Conservation (phyloP, 1,140 invertebrate genomes). For the Agrilus planipennis region DNA sequence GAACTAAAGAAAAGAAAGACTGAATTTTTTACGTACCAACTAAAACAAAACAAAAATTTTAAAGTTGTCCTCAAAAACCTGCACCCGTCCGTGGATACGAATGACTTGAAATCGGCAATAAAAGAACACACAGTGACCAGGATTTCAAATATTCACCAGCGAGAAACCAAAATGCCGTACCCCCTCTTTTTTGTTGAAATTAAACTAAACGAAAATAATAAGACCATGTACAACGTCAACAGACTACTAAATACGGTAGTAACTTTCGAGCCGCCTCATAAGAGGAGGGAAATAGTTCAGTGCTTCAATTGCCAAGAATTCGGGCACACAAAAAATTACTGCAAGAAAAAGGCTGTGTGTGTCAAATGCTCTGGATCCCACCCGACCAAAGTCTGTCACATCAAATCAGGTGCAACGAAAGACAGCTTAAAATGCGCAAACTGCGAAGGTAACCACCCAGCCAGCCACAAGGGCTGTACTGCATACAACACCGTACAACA, state of each 20-base stretch:
- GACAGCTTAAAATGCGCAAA: constrained; percentile 27
- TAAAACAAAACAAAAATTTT: background rate
- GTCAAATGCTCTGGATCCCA: constrained; percentile 31
- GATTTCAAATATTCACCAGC: constrained; percentile 18
- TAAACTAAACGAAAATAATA: constrained; percentile 25
- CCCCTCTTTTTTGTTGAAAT: constrained; percentile 29
- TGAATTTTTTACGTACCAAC: background rate
- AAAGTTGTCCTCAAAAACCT: background rate
- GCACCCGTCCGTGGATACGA: background rate
- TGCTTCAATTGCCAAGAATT: constrained; percentile 30
- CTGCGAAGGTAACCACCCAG: constrained; percentile 29
- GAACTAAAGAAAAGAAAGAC: too few relatives aligned
- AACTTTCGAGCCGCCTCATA: background rate
- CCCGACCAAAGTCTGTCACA: constrained; percentile 27
- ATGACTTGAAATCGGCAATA: constrained; percentile 1
- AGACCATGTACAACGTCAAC: constrained; percentile 1
- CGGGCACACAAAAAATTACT: constrained; percentile 31
- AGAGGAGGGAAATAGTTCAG: constrained; percentile 12
- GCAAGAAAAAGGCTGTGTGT: constrained; percentile 18
- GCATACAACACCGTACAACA: constrained; percentile 9
- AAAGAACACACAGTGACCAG: constrained; percentile 14
- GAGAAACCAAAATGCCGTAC: constrained; percentile 22
- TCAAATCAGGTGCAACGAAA: constrained; percentile 21
- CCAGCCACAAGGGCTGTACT: constrained; percentile 32
- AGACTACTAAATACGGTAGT: background rate